Conservation (phyloP, 2,113 vertebrate genomes). For the Nesogale talazaci region DNA sequence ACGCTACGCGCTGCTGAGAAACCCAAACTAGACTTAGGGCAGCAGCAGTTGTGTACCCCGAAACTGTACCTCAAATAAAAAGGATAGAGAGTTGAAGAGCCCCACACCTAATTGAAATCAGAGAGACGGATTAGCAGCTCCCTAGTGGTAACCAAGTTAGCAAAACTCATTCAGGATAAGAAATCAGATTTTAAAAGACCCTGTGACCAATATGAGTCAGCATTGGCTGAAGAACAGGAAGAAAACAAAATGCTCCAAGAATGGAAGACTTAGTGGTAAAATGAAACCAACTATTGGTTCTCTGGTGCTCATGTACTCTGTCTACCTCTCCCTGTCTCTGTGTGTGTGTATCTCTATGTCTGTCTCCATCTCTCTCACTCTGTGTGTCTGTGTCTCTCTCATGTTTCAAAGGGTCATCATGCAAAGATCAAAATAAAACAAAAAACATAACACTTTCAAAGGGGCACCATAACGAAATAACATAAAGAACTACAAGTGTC, state of each 20-base stretch:
- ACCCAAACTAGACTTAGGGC: not conserved
- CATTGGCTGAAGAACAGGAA: no score
- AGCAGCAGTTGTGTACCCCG: not conserved
- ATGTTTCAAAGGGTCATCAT: not conserved
- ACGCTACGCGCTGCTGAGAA: not conserved
- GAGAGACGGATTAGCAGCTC: not conserved
- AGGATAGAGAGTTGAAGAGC: not conserved
- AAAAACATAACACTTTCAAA: not conserved
- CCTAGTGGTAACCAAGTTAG: not conserved
- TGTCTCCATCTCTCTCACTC: not conserved
- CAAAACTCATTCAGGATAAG: not conserved
- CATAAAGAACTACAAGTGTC: not conserved
- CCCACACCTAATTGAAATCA: not conserved
- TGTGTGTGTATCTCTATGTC: not conserved
- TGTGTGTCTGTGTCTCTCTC: not conserved
- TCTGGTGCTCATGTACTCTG: not conserved
- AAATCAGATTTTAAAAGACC: not conserved
- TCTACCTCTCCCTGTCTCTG: not conserved
- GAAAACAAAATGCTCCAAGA: no score
- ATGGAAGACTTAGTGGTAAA: not conserved
- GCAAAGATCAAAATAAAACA: not conserved
- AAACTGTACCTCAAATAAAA: not conserved
- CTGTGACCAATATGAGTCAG: not conserved
- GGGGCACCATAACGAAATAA: not conserved
- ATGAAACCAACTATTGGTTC: no score